Conservation (phyloP, 92 coral and sea anemone species). For the Porites rus region DNA sequence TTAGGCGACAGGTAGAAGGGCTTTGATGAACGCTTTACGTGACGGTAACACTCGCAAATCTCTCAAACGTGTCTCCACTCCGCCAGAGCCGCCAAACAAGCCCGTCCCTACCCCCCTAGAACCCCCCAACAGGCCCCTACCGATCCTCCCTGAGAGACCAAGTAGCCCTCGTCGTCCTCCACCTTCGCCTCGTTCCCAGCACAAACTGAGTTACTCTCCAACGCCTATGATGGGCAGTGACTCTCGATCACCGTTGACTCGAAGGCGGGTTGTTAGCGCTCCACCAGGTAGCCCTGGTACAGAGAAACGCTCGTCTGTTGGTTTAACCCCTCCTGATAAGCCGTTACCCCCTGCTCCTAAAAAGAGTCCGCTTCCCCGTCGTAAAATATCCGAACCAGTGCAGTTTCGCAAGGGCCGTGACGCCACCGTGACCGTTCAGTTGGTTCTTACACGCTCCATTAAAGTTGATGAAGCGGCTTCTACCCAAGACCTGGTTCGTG, state of each 20-base stretch:
- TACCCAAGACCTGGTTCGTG: constrained; percentile 60
- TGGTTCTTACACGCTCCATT: constrained; percentile 83
- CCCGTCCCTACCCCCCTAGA: constrained; percentile 50
- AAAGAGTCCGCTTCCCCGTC: constrained; percentile 51
- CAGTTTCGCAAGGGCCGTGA: constrained; percentile 6
- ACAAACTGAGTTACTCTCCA: not conserved
- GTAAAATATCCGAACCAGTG: constrained; percentile 16
- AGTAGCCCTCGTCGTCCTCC: constrained; percentile 49
- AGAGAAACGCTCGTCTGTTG: constrained; percentile 44
- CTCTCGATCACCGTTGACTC: constrained; percentile 31
- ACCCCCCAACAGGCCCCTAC: constrained; percentile 69
- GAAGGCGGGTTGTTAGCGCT: not conserved
- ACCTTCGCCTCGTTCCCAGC: constrained; percentile 30
- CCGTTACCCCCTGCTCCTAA: constrained; percentile 88
- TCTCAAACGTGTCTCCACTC: constrained; percentile 73
- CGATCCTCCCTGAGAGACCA: constrained; percentile 57
- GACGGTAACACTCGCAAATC: constrained; percentile 90
- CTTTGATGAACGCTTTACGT: constrained; percentile 80
- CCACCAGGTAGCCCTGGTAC: not conserved
- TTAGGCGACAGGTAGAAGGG: constrained; percentile 73
- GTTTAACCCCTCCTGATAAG: constrained; percentile 77
- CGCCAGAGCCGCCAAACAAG: constrained; percentile 49
- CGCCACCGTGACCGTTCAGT: constrained; percentile 73
- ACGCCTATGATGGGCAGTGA: not conserved
- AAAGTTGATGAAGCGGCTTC: constrained; percentile 71